These are phyloP conservation scores for Phyllotis vaccarum DNA, from an alignment of 2,797 vertebrate genomes.

Conservation along the genomic window DNA sequence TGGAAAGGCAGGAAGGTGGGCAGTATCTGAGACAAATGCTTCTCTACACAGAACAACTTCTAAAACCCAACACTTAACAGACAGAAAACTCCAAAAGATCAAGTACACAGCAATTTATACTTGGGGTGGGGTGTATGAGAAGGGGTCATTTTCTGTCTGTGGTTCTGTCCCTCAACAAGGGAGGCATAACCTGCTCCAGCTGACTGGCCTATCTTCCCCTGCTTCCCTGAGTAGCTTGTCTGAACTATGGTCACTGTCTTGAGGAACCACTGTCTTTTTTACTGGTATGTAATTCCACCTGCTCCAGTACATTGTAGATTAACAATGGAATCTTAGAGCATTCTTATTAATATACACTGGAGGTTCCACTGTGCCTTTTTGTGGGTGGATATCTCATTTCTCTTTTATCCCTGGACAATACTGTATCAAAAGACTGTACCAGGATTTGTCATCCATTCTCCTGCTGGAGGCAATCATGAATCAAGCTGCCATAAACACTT, in stretches of 20 bases:
- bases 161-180: neutral
- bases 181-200: neutral
- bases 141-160: neutral
- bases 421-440: neutral
- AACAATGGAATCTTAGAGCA: neutral
- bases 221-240: neutral
- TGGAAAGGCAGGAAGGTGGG: neutral
- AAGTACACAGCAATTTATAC: neutral
- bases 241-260: neutral
- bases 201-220: too few species aligned
- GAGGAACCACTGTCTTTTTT: neutral
- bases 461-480: neutral
- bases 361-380: neutral
- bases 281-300: neutral
- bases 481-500: neutral
- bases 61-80: neutral
- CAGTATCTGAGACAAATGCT: neutral
- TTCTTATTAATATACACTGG: neutral
- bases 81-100: neutral
- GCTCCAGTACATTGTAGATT: neutral
- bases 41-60: neutral
- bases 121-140: neutral
- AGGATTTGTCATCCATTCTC: neutral
- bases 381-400: neutral
- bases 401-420: neutral